phyloP scores from a whole-genome alignment of 2,797 vertebrate genomes.

The Melanotaenia boesemani region DNA sequence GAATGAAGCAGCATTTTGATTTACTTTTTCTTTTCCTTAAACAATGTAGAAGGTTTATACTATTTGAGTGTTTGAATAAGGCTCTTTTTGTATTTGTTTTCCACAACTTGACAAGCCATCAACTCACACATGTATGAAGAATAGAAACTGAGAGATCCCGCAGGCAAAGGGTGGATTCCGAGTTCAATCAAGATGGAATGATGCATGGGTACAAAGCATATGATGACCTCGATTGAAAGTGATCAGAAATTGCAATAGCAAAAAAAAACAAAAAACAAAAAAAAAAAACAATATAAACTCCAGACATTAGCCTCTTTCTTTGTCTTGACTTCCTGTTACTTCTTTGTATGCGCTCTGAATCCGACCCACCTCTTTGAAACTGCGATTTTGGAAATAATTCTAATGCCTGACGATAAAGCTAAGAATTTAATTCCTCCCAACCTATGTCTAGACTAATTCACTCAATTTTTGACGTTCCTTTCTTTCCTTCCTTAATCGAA shows the following conservation, averaged over 20 bases:
- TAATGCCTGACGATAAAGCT: slow-evolving; percentile 60
- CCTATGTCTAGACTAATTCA: slow-evolving; percentile 74
- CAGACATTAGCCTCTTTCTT: slow-evolving; percentile 41
- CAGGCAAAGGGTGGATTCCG: slow-evolving; percentile 69
- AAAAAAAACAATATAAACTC: not conserved
- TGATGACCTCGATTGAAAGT: slow-evolving; percentile 74
- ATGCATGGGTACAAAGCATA: slow-evolving; percentile 72
- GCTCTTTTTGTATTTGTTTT: slow-evolving; percentile 75
- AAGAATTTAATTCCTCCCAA: slow-evolving; percentile 69
- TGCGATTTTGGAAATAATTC: slow-evolving; percentile 58
- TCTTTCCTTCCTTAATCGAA: slow-evolving; percentile 78
- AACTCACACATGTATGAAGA: slow-evolving; percentile 69
- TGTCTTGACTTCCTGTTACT: slow-evolving; percentile 58
- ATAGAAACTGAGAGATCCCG: slow-evolving; percentile 63
- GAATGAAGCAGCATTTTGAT: slow-evolving; percentile 60
- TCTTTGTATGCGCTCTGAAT: slow-evolving; percentile 51
- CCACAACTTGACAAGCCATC: slow-evolving; percentile 74
- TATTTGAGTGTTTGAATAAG: slow-evolving; percentile 68
- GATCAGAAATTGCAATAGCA: slow-evolving; percentile 66
- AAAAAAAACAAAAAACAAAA: not conserved
- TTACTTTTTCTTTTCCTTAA: slow-evolving; percentile 35
- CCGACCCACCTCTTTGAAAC: slow-evolving; percentile 41
- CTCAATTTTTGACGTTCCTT: slow-evolving; percentile 66
- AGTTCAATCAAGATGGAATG: slow-evolving; percentile 79
- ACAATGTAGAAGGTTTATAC: slow-evolving; percentile 59